Evolutionary conservation across 2,797 vertebrate species (phyloP).

Genomic region (Muscicapa striata): DNA sequence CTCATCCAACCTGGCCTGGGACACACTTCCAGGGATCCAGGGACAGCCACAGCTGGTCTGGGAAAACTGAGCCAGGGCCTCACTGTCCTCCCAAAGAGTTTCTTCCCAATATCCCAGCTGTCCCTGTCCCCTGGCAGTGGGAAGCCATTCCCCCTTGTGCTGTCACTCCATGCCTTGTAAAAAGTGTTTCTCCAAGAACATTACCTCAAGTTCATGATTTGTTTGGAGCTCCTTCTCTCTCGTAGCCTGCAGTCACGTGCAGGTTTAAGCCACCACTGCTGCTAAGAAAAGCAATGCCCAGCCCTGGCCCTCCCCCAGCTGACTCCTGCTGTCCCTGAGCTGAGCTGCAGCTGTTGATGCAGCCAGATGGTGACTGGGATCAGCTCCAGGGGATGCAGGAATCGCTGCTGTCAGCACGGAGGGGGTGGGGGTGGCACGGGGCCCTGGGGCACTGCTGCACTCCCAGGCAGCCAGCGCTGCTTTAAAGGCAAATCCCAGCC

Average conservation of each 20-base stretch:
- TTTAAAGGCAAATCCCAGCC: neutral
- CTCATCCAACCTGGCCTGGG: accelerated
- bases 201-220: neutral
- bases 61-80: neutral
- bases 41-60: neutral
- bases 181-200: neutral
- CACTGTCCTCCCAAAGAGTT: accelerated
- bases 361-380: conserved; percentile 30
- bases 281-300: neutral
- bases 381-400: neutral
- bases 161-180: neutral
- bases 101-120: neutral
- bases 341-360: conserved; percentile 48
- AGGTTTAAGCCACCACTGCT: neutral
- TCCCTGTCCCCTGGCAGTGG: neutral
- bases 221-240: neutral
- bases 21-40: neutral
- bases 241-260: neutral
- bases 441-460: neutral
- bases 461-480: accelerated
- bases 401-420: conserved; percentile 3
- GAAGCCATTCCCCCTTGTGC: neutral
- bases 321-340: neutral
- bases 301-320: neutral
- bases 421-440: neutral